A percentile compares a stretch with the other conserved stretches of the same genome.
phyloP scores from a whole-genome alignment of 2,888 invertebrate genomes.

The Hecatera dysodea region DNA sequence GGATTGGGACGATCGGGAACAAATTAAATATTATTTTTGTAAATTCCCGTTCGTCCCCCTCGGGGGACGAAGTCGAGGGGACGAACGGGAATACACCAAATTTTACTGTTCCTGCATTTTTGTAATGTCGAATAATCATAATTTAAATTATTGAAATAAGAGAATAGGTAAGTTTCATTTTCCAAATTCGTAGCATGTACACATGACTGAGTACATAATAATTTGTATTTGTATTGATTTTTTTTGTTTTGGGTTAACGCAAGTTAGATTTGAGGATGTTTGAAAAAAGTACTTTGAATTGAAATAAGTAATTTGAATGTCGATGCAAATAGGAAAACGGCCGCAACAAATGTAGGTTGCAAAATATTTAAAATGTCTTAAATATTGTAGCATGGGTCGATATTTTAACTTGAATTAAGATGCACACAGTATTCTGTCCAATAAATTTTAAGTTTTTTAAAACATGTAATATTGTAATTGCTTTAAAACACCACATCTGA shows the following conservation, averaged over 20 bases:
- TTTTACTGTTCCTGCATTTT: slow-evolving; percentile 15
- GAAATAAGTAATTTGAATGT: slow-evolving; percentile 22
- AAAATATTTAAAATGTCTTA: slow-evolving; percentile 24
- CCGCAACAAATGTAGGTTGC: slow-evolving; percentile 19
- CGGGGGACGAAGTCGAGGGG: too few relatives aligned
- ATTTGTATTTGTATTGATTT: slow-evolving; percentile 27
- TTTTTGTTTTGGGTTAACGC: slow-evolving; percentile 22
- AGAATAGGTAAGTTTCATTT: not conserved
- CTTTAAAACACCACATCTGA: slow-evolving; percentile 67
- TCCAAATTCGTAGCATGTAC: slow-evolving; percentile 10
- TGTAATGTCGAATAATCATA: slow-evolving; percentile 9
- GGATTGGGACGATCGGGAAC: too few relatives aligned
- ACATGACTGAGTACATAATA: slow-evolving; percentile 36
- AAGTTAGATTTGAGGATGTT: slow-evolving; percentile 24
- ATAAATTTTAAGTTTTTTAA: slow-evolving; percentile 57
- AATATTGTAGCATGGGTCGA: slow-evolving; percentile 18
- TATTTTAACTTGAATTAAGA: slow-evolving; percentile 24
- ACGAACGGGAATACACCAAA: too few relatives aligned
- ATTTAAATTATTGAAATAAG: slow-evolving; percentile 1
- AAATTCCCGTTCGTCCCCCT: too few relatives aligned
- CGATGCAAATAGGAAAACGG: not conserved
- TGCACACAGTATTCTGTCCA: slow-evolving; percentile 62
- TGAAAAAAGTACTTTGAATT: slow-evolving; percentile 35
- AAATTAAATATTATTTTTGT: too few relatives aligned
- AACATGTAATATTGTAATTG: slow-evolving; percentile 54